Conservation (phyloP, 2,888 invertebrate genomes). For the Chrysolina americana region DNA sequence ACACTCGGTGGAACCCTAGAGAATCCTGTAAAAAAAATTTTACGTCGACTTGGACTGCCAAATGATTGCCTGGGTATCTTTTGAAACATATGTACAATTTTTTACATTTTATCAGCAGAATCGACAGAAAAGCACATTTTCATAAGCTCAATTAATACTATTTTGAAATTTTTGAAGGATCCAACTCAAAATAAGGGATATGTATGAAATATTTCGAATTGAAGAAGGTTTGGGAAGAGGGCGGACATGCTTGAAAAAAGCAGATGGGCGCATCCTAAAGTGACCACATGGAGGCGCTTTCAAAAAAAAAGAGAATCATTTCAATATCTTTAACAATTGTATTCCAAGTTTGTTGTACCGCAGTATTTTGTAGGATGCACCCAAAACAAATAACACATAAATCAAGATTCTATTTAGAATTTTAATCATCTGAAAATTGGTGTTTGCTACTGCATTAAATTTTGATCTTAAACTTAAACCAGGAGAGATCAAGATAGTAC, state of each 20-base stretch:
- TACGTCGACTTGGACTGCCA: neutral
- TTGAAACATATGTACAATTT: neutral
- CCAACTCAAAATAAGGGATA: too few relatives aligned
- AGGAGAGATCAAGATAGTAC: constrained; percentile 64
- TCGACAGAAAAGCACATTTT: constrained; percentile 25
- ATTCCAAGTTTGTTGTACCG: neutral
- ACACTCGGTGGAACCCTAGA: too few relatives aligned
- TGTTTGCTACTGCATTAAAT: neutral
- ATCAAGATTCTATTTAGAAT: constrained; percentile 7
- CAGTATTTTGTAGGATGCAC: constrained; percentile 23
- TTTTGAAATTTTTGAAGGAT: constrained; percentile 13
- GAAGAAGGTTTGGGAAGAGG: neutral
- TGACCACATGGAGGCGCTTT: neutral
- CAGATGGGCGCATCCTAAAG: constrained; percentile 31
- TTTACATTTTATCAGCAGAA: neutral
- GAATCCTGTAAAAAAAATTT: too few relatives aligned
- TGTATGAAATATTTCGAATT: neutral
- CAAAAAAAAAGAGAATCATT: neutral
- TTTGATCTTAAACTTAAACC: constrained; percentile 42
- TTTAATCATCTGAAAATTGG: constrained; percentile 10
- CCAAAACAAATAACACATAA: constrained; percentile 20
- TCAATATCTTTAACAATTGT: neutral
- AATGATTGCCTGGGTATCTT: neutral
- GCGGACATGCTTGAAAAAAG: constrained; percentile 40
- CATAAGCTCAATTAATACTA: constrained; percentile 41